These are phyloP conservation scores for Pristionchus maxplancki DNA, from an alignment of 2,888 invertebrate genomes.

Conservation along the genomic window DNA sequence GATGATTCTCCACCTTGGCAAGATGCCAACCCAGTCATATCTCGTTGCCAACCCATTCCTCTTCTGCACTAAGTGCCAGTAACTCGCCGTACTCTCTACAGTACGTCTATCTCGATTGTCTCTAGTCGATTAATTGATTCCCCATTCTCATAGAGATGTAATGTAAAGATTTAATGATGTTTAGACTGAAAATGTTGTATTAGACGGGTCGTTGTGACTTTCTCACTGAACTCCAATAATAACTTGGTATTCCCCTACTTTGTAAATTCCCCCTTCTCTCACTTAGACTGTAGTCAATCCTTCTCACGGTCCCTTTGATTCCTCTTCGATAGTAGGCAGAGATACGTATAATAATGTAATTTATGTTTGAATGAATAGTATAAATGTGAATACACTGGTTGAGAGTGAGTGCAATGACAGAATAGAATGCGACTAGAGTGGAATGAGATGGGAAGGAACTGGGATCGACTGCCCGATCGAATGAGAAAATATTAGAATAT, in stretches of 20 bases:
- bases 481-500: background rate
- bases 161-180: background rate
- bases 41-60: no score
- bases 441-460: background rate
- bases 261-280: slow-evolving; percentile 18
- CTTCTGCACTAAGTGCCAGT: slow-evolving; percentile 4
- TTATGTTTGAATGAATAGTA: background rate
- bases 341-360: background rate
- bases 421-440: background rate
- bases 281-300: background rate
- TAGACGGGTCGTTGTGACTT: slow-evolving; percentile 26
- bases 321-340: slow-evolving; percentile 10
- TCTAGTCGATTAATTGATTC: slow-evolving; percentile 20
- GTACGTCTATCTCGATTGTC: slow-evolving; percentile 8
- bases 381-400: background rate
- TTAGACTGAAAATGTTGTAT: slow-evolving; percentile 17
- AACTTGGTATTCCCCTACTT: slow-evolving; percentile 23
- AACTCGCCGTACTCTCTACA: slow-evolving; percentile 21
- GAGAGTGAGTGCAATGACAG: background rate
- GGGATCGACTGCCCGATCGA: background rate
- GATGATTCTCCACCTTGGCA: no score
- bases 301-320: slow-evolving; percentile 14
- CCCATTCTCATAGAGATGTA: slow-evolving; percentile 28
- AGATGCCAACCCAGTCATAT: no score
- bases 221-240: slow-evolving; percentile 19